Conservation (phyloP, 2,797 vertebrate genomes). For the Semaprochilodus insignis region DNA sequence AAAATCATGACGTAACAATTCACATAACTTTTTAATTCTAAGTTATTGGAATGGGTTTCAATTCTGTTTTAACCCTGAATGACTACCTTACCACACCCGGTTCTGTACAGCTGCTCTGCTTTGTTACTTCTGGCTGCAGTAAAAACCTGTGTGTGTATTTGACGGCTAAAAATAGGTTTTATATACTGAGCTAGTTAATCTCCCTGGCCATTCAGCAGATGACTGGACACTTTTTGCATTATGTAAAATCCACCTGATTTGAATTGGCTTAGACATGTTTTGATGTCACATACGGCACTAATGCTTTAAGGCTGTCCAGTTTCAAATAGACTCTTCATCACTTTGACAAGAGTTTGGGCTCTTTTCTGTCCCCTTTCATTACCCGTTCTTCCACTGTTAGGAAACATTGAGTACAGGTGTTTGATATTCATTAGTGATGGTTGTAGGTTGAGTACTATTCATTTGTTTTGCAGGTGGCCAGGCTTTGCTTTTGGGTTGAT, state of each 20-base stretch:
- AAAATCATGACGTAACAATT: too few species aligned
- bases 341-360: not conserved
- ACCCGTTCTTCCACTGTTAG: not conserved
- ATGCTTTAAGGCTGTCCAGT: not conserved
- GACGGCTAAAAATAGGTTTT: not conserved
- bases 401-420: not conserved
- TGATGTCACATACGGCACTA: not conserved
- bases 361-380: not conserved
- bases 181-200: not conserved
- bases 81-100: not conserved
- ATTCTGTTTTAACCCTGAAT: not conserved
- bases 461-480: slow-evolving; percentile 12
- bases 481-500: not conserved
- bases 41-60: too few species aligned
- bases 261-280: not conserved
- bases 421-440: not conserved
- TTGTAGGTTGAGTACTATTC: not conserved
- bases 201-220: not conserved
- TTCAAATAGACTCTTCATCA: not conserved
- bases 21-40: too few species aligned
- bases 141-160: not conserved
- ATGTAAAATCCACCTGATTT: not conserved
- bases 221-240: not conserved
- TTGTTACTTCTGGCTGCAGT: not conserved
- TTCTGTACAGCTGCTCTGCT: not conserved